Base-by-base conservation (phyloP, 53 echinoderm and acorn worm species). In the Echinometra lucunter region DNA sequence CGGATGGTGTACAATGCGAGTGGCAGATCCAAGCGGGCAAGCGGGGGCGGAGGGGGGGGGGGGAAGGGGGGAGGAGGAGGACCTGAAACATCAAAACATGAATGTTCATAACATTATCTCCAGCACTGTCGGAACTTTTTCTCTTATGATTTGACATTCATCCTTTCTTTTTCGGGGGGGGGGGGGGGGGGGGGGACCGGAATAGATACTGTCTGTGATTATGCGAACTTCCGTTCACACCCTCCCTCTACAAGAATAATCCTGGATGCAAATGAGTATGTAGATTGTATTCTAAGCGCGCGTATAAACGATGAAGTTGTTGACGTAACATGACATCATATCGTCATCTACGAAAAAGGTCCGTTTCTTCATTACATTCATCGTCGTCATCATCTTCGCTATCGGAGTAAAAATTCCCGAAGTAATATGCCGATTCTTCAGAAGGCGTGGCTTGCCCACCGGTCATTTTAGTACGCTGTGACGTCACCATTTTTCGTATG, bases 341-440 rank as follows among this genome's bases (percentile, higher is more conserved):
- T 55, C 21, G 78, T 92, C 80, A 92, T 80, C 92, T 92, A 8
- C 80, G 47, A 56, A 92, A 92, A 56, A 92, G 45, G 30, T 92
- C 92, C 2, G 92, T 92, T 34, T 92, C 92, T 44, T 92, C 92
- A 23, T 78, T 57, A 42, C 0, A 10, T 16, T 70, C 66, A 38
- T 35, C 44, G 5, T 53, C 53, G 21, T 91, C 74, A 27, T 92
- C 92, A 25, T 75, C 56, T 2, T 92, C 92, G 78, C 75, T 75
- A 34, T 92, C 92, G 19, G 92, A 21, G 92, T 92, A 92, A 56
- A 75, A 92, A 35, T 92, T 74, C 18, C 57, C 75, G 15, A 78
- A 78, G 30, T 56, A 70, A 19, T 37, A 42, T 34, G 55, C 15
- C 19, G 45, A 45, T 5, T 30, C 30, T 17, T 58, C 34, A 27